phyloP scores from a whole-genome alignment of 2,888 invertebrate genomes.

The Plutella xylostella region DNA sequence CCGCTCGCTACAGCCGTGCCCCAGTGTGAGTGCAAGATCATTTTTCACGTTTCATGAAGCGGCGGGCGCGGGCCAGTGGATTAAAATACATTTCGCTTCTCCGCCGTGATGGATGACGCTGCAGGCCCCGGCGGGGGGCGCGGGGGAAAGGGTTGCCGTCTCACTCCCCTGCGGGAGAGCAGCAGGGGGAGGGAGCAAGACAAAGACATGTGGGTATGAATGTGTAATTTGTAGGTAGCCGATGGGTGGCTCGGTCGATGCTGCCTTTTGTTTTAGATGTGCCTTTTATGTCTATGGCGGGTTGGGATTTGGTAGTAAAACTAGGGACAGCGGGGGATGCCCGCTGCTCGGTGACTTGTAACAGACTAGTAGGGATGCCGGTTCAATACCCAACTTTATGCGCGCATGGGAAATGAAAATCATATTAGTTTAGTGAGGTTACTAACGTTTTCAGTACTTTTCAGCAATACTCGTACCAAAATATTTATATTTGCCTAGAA shows the following conservation, averaged over 20 bases:
- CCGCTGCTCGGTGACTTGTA: too few relatives aligned
- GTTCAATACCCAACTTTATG: too few relatives aligned
- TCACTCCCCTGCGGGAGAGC: conserved; percentile 10
- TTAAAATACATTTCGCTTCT: conserved; percentile 67
- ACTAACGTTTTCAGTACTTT: too few relatives aligned
- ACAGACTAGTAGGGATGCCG: too few relatives aligned
- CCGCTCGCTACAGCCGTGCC: conserved; percentile 35
- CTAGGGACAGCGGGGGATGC: too few relatives aligned
- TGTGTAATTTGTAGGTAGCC: not conserved
- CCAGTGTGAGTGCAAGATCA: conserved; percentile 42
- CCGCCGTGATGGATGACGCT: conserved; percentile 54
- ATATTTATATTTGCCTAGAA: too few relatives aligned
- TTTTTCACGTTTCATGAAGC: conserved; percentile 70
- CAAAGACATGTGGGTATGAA: conserved; percentile 1
- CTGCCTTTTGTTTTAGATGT: not conserved
- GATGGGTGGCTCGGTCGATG: not conserved
- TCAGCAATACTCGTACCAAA: too few relatives aligned
- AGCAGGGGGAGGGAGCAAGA: not conserved
- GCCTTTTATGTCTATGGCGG: not conserved
- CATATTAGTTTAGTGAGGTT: too few relatives aligned
- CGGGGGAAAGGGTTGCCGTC: conserved; percentile 49
- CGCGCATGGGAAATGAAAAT: too few relatives aligned
- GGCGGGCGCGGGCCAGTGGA: conserved; percentile 54
- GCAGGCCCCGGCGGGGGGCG: conserved; percentile 17
- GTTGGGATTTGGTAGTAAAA: not conserved